These are phyloP conservation scores for Tichodroma muraria DNA, from an alignment of 2,113 vertebrate species.

Conservation along the genomic window DNA sequence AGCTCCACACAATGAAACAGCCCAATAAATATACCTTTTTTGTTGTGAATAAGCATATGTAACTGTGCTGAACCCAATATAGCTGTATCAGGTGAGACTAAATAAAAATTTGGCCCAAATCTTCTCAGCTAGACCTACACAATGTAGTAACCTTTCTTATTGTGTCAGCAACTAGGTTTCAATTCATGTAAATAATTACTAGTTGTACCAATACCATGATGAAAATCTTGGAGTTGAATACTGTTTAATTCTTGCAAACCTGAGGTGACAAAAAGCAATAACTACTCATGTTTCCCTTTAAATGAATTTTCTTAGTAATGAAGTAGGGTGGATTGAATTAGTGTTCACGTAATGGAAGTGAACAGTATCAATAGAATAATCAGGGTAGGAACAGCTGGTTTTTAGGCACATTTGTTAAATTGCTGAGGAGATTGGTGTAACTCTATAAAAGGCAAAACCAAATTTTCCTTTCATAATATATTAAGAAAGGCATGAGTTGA, in stretches of 20 bases:
- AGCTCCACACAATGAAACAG: not conserved
- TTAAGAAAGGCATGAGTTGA: accelerated
- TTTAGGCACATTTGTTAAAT: not conserved
- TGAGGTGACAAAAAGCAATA: not conserved
- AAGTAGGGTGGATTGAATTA: not conserved
- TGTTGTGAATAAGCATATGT: not conserved
- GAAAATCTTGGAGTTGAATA: not conserved
- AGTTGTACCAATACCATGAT: not conserved
- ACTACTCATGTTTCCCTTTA: not conserved
- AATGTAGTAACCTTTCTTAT: not conserved
- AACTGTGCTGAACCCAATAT: not conserved
- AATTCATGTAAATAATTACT: not conserved
- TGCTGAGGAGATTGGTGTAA: not conserved
- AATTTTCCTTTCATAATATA: not conserved
- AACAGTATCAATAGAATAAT: not conserved
- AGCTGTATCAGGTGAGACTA: not conserved
- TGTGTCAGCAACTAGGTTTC: not conserved
- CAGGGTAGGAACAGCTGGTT: not conserved
- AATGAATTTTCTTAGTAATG: not conserved
- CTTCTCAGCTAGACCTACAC: not conserved
- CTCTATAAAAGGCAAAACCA: not conserved
- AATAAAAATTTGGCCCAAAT: not conserved
- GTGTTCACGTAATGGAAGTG: not conserved
- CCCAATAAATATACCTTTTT: not conserved
- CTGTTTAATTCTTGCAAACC: not conserved